Base-by-base conservation (phyloP, 2,888 invertebrate species). In the Thymelicus acteon region DNA sequence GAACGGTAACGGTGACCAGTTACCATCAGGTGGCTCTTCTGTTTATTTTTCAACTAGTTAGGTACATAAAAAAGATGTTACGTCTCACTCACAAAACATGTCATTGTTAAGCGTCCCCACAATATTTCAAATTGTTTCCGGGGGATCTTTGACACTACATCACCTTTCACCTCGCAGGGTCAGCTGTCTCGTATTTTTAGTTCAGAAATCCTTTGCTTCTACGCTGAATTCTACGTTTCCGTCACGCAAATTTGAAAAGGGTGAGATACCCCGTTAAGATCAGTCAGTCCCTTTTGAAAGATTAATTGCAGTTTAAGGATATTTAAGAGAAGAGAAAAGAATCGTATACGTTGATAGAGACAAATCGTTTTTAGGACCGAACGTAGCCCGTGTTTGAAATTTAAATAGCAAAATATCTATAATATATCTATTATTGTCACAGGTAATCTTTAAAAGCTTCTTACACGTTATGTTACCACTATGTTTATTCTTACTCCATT, bases 211-310 rank as follows among this genome's bases (percentile, higher is more conserved):
- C 15, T 52, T 52, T 52, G 15, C 44, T 10, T 3, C 44, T 44
- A 31, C 47, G 47, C 47, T 13, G 7, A 52, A 52, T 52, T 52
- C 49, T 8, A 15, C 48, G 7, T 0, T 6, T 49, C 15, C 48
- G 48, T 49, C 48, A 49, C 48, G 48, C 49, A 52, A 52, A 52
- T 52, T 52, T 52, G 49, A 52, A 52, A 52, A 52, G 49, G 49
- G 49, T 52, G 19, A 52, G 8, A 52, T 52, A 19, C 49, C 48
- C 48, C 5, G 48, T 49, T 49, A 49, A n/a, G 48, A 49, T 49
- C 48, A 49, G 49, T 15, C 19, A 52, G 49, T 19, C 49, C 49
- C 19, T 19, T 52, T 10, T 47, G 47, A 47, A 52, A 52, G 49
- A 52, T 52, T 52, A 52, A 19, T 52, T 52, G 49, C 49, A 52